Base-by-base conservation (phyloP, 2,797 vertebrate genomes). In the Sebastes kiyomatsui region DNA sequence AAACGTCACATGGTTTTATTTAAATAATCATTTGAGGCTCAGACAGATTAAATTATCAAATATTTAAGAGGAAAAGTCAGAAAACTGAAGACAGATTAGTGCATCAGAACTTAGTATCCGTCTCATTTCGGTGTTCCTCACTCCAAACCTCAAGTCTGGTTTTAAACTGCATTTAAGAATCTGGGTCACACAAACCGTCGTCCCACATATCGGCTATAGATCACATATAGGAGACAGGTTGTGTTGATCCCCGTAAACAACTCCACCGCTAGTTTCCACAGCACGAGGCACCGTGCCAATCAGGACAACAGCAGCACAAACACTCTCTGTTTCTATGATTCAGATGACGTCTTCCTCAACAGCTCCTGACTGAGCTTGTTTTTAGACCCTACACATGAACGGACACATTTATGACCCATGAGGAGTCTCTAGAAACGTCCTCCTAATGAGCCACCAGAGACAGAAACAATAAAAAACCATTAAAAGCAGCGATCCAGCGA, bases 191-290 rank as follows among this genome's bases (percentile, higher is more conserved):
- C 52, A 22, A 18, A 42, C 9, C 9, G 10, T 7, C 12, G 33
- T 35, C 11, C 11, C 33, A 5, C 33, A 13, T 12, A 35, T 35
- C 4, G 33, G 33, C 33, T 35, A 5, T 35, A 54, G 20, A 54
- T n/a, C 52, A 22, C 20, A 22, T 54, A 20, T 18, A 22, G 22
- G 22, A 12, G 22, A 3, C 54, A 13, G 38, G 54, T 7, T 33
- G 56, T 4, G 16, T 64, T 20, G 8, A 30, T 60, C 25, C 1
- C 67, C 33, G 80, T 82, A 80, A 82, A 76, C 80, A 76, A 67
- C 56, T 46, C n/a, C 5, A 18, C 13, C 16, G 7, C 2, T 12
- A 11, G 10, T 18, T 55, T 38, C 22, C 27, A 23, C 67, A 58
- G n/a, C 10, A 56, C 14, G 38, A 28, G 55, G 32, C 56, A 2